These are phyloP conservation scores for Nixonia krombeini DNA, from an alignment of 1,140 invertebrate genomes.

Conservation along the genomic window DNA sequence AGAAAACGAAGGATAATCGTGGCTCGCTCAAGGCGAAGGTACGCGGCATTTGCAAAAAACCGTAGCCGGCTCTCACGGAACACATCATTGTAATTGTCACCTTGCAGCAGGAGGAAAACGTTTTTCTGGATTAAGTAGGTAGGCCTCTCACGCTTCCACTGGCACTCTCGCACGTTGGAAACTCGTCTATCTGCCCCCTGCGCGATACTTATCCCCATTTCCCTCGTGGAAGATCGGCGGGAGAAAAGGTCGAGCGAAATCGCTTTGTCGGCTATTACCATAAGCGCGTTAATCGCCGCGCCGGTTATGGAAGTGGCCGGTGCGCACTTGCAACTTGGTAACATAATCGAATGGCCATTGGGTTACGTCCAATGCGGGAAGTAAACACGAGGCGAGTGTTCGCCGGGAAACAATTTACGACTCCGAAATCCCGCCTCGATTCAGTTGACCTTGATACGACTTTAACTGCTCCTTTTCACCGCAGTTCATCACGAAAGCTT, in stretches of 20 bases:
- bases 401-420: too few species aligned
- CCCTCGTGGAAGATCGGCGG: slow-evolving; percentile 37
- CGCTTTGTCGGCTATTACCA: slow-evolving; percentile 46
- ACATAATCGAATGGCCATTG: slow-evolving; percentile 28
- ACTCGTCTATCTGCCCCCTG: too few species aligned
- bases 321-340: slow-evolving; percentile 31
- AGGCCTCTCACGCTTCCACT: slow-evolving; percentile 47
- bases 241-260: slow-evolving; percentile 49
- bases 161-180: slow-evolving; percentile 45
- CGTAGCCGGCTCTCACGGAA: slow-evolving; percentile 44
- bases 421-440: too few species aligned
- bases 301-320: slow-evolving; percentile 33
- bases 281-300: slow-evolving; percentile 39
- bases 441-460: too few species aligned
- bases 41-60: too few species aligned
- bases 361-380: neutral
- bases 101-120: slow-evolving; percentile 34
- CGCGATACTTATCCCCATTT: slow-evolving; percentile 47
- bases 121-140: slow-evolving; percentile 49
- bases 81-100: slow-evolving; percentile 44
- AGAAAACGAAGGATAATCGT: slow-evolving; percentile 12
- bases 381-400: too few species aligned
- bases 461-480: too few species aligned
- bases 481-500: neutral
- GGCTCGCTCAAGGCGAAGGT: slow-evolving; percentile 13